phyloP scores from a whole-genome alignment of 2,113 vertebrate genomes.

The zebrafish (Danio rerio) region DNA sequence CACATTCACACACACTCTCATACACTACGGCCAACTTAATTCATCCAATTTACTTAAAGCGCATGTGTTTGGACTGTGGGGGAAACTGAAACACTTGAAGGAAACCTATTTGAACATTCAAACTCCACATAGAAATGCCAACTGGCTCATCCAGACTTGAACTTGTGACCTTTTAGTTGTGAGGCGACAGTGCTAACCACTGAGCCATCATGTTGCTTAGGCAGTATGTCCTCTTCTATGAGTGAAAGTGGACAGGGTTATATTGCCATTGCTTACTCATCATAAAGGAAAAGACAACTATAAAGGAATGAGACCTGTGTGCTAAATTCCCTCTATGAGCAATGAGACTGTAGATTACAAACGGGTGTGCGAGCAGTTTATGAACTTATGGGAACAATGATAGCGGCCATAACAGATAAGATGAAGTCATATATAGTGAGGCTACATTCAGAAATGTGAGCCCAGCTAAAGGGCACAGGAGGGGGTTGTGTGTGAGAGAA shows the following conservation, averaged over 20 bases:
- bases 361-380: conserved; percentile 8
- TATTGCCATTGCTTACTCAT: not conserved
- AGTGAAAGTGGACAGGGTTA: not conserved
- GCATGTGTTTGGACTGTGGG: too few relatives aligned
- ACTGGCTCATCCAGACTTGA: too few relatives aligned
- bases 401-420: conserved; percentile 44
- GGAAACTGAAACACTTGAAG: too few relatives aligned
- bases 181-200: too few relatives aligned
- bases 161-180: too few relatives aligned
- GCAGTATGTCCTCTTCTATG: not conserved
- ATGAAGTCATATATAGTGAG: not conserved
- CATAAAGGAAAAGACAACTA: not conserved
- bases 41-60: too few relatives aligned
- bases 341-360: conserved; percentile 34
- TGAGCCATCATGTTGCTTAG: not conserved
- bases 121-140: too few relatives aligned
- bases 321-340: conserved; percentile 16
- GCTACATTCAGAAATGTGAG: not conserved
- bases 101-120: too few relatives aligned
- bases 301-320: conserved; percentile 21
- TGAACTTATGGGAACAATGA: conserved; percentile 36
- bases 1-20: too few relatives aligned
- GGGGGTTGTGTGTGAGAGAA: not conserved
- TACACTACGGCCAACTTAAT: too few relatives aligned
- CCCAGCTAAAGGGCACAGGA: not conserved